phyloP scores from a whole-genome alignment of 2,888 invertebrate species.

The Drosophila infuscata region DNA sequence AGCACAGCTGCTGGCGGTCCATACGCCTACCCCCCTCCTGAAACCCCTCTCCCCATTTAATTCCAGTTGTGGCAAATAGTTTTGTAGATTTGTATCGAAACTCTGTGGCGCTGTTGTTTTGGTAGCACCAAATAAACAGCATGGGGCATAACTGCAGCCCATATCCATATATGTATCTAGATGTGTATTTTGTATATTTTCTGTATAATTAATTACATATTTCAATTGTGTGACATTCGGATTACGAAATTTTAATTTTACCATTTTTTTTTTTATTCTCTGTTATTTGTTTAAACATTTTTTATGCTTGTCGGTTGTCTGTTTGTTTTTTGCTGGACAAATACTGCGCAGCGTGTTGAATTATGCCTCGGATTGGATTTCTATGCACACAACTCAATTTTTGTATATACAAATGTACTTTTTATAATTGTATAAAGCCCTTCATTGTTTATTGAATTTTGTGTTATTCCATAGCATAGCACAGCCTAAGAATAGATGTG shows the following conservation, averaged over 20 bases:
- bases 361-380: constrained; percentile 37
- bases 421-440: constrained; percentile 19
- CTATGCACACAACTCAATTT: constrained; percentile 44
- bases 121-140: constrained; percentile 76
- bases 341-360: constrained; percentile 45
- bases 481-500: background rate
- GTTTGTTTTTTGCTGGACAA: constrained; percentile 16
- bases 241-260: constrained; percentile 69
- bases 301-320: constrained; percentile 42
- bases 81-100: constrained; percentile 75
- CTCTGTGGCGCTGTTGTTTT: constrained; percentile 44
- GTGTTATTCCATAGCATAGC: background rate
- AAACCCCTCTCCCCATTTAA: background rate
- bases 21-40: constrained; percentile 5
- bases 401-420: background rate
- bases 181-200: constrained; percentile 35
- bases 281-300: constrained; percentile 40
- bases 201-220: constrained; percentile 64
- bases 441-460: constrained; percentile 28
- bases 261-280: constrained; percentile 9
- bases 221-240: constrained; percentile 78
- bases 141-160: constrained; percentile 67
- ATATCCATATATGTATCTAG: constrained; percentile 45
- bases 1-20: constrained; percentile 59
- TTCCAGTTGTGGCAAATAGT: constrained; percentile 70